Conservation (phyloP, 2,888 invertebrate species). For the Athripsodes cinereus region DNA sequence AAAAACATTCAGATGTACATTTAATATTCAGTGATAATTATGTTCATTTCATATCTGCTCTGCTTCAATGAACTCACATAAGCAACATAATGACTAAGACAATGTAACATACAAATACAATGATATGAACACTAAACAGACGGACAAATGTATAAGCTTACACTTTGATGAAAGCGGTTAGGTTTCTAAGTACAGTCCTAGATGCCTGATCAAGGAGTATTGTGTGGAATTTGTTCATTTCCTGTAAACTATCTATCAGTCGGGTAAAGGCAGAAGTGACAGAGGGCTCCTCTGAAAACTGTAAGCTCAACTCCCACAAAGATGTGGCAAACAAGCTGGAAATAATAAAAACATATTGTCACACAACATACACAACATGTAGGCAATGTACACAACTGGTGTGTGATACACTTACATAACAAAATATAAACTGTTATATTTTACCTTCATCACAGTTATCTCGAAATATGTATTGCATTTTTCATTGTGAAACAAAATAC, state of each 20-base stretch:
- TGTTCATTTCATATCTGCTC: no score
- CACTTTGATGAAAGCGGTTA: constrained; percentile 85
- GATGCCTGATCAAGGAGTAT: constrained; percentile 89
- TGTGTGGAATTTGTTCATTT: constrained; percentile 91
- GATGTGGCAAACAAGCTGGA: constrained; percentile 76
- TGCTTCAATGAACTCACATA: no score
- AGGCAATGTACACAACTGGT: background rate
- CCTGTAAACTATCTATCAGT: constrained; percentile 67
- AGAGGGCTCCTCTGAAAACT: constrained; percentile 79
- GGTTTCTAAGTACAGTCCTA: constrained; percentile 83
- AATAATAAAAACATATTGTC: background rate
- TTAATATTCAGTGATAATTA: no score
- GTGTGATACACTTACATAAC: no score
- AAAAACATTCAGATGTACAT: no score
- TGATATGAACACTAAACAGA: background rate
- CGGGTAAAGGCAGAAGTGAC: constrained; percentile 69
- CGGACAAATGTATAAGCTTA: constrained; percentile 39
- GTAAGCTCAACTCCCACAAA: constrained; percentile 82
- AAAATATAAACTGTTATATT: no score
- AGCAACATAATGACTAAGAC: background rate
- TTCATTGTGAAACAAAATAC: no score
- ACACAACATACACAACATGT: background rate
- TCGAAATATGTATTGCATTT: no score
- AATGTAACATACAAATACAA: background rate
- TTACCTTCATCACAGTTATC: no score